Evolutionary conservation across 2,888 invertebrate species (phyloP).

Genomic region (Brenthis hecate): DNA sequence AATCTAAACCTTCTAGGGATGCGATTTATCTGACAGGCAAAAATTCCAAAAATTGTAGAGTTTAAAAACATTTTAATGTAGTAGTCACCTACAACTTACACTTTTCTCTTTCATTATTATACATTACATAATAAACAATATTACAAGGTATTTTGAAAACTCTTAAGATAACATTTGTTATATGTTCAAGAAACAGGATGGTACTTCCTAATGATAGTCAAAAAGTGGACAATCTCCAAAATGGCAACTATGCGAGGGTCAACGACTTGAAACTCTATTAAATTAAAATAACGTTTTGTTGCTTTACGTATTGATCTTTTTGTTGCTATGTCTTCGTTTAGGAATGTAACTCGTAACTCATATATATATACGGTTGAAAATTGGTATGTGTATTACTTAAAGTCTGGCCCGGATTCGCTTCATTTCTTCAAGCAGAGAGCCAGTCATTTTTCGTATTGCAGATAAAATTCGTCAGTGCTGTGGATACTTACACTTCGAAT

Average conservation of each 20-base stretch:
- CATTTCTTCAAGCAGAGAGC: slow-evolving; percentile 61
- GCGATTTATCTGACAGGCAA: too few relatives aligned
- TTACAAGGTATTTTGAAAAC: too few relatives aligned
- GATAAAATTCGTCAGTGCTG: slow-evolving; percentile 13
- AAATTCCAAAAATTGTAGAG: too few relatives aligned
- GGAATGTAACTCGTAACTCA: slow-evolving; percentile 46
- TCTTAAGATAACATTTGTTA: too few relatives aligned
- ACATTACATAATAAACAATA: too few relatives aligned
- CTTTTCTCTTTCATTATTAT: too few relatives aligned
- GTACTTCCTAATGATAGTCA: slow-evolving; percentile 53
- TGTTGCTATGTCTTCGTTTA: slow-evolving; percentile 27
- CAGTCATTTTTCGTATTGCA: slow-evolving; percentile 22
- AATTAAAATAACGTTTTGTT: slow-evolving; percentile 57
- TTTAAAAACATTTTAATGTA: too few relatives aligned
- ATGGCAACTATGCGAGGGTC: slow-evolving; percentile 37
- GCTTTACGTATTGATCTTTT: slow-evolving; percentile 55
- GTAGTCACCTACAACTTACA: too few relatives aligned
- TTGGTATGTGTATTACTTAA: slow-evolving; percentile 39
- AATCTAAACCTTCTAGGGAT: too few relatives aligned
- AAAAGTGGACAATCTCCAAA: slow-evolving; percentile 46
- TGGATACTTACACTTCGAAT: slow-evolving; percentile 11
- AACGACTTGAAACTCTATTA: slow-evolving; percentile 53
- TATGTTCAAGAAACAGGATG: slow-evolving; percentile 41
- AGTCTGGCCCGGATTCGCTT: slow-evolving; percentile 62
- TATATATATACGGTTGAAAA: slow-evolving; percentile 46